These are phyloP conservation scores for Volucella bombylans DNA, from an alignment of 2,888 invertebrate species.

Conservation along the genomic window DNA sequence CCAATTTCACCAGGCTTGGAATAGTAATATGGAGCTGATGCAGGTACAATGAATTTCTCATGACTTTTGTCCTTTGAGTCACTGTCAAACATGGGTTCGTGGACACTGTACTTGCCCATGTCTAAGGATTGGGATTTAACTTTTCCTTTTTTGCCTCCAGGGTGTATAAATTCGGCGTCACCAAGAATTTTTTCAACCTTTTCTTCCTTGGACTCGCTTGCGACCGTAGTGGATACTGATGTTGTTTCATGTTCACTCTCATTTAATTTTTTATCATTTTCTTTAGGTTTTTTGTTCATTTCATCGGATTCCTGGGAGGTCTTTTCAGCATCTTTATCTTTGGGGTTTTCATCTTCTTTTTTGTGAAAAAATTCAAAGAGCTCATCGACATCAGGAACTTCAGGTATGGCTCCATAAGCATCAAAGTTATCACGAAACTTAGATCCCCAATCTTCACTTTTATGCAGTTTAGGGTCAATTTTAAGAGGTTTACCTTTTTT, in stretches of 20 bases:
- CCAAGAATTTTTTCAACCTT: conserved; percentile 80
- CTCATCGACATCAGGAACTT: conserved; percentile 81
- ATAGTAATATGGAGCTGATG: conserved; percentile 75
- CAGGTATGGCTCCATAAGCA: conserved; percentile 79
- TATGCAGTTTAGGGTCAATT: conserved; percentile 79
- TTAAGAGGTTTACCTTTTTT: conserved; percentile 76
- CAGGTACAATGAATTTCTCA: conserved; percentile 74
- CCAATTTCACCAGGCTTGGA: conserved; percentile 74
- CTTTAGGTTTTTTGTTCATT: conserved; percentile 23
- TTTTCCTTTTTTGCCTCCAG: conserved; percentile 73
- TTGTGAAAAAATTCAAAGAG: conserved; percentile 80
- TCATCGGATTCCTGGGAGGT: conserved; percentile 8
- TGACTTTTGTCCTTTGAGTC: conserved; percentile 76
- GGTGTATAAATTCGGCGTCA: conserved; percentile 80
- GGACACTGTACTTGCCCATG: conserved; percentile 57
- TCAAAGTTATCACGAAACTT: conserved; percentile 81
- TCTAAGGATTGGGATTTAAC: conserved; percentile 70
- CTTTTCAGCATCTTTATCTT: conserved; percentile 25
- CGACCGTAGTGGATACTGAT: conserved; percentile 6
- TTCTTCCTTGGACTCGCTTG: conserved; percentile 73
- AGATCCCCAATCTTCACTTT: conserved; percentile 80
- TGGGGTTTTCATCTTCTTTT: conserved; percentile 76
- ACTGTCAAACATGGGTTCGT: conserved; percentile 71
- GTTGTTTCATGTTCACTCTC: conserved; percentile 41
- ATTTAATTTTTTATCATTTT: conserved; percentile 19